These are phyloP conservation scores for Scopus umbretta DNA, from an alignment of 2,113 vertebrate genomes.

Conservation along the genomic window DNA sequence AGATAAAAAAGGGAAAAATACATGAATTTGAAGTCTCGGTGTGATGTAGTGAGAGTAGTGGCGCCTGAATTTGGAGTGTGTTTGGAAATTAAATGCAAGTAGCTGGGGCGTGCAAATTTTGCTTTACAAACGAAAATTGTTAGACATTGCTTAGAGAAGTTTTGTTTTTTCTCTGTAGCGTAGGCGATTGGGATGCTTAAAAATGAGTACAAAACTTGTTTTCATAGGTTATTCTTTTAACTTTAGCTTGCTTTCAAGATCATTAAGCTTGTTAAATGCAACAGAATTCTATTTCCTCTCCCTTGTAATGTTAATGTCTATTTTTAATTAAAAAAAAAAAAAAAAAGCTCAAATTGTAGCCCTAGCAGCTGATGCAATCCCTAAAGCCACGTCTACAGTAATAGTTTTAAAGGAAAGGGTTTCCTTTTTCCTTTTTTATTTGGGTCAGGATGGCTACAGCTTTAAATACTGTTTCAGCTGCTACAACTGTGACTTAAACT, in stretches of 20 bases:
- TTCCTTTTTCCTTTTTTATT: conserved; percentile 44
- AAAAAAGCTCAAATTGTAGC: neutral
- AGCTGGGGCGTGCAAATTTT: neutral
- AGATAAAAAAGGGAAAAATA: neutral
- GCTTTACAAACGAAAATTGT: neutral
- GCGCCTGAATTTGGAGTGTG: neutral
- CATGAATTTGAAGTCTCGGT: neutral
- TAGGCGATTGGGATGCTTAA: neutral
- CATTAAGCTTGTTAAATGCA: neutral
- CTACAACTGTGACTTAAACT: conserved; percentile 38
- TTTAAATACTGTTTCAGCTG: conserved; percentile 63
- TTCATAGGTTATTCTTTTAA: neutral
- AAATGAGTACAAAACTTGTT: neutral
- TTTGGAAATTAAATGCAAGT: neutral
- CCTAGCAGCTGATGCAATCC: conserved; percentile 44
- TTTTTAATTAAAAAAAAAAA: neutral
- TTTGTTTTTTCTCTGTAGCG: neutral
- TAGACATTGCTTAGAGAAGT: neutral
- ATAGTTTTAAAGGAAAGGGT: conserved; percentile 20
- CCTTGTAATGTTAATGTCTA: neutral
- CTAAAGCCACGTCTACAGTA: conserved; percentile 22
- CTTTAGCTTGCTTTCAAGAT: neutral
- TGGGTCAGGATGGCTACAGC: conserved; percentile 12
- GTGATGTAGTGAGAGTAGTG: neutral
- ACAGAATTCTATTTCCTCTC: neutral